Percentiles rank a stretch among this genome's conserved stretches.
These are phyloP conservation scores for Phyllopteryx taeniolatus DNA, from an alignment of 2,113 vertebrate species.

Conservation along the genomic window DNA sequence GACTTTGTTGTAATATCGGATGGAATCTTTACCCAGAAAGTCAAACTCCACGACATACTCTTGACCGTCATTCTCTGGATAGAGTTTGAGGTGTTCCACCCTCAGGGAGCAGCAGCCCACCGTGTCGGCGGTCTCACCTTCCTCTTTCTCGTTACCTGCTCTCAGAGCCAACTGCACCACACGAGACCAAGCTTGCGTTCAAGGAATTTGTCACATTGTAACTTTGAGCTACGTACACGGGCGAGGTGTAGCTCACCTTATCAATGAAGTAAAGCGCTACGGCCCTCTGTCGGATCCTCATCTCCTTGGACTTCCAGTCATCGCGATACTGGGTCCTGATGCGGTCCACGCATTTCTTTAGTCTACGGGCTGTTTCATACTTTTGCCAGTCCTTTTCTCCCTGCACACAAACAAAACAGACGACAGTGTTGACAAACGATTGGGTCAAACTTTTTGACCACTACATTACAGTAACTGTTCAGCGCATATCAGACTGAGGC, in stretches of 20 bases:
- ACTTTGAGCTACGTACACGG: background rate
- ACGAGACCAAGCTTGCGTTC: slow-evolving; percentile 10
- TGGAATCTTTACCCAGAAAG: slow-evolving; percentile 96
- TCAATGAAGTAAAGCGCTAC: slow-evolving; percentile 98
- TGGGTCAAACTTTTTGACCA: background rate
- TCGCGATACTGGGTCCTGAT: slow-evolving; percentile 89
- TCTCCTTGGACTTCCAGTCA: slow-evolving; percentile 99
- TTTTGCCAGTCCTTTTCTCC: slow-evolving; percentile 99
- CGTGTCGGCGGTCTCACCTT: slow-evolving; percentile 95
- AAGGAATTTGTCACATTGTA: slow-evolving; percentile 5
- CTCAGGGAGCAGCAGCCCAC: slow-evolving; percentile 96
- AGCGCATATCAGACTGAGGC: too few species aligned
- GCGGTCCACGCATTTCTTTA: slow-evolving; percentile 92
- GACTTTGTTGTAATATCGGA: slow-evolving; percentile 98
- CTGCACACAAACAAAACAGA: slow-evolving; percentile 54
- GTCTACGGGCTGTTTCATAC: slow-evolving; percentile 88
- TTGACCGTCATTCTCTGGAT: slow-evolving; percentile 88
- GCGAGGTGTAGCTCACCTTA: slow-evolving; percentile 75
- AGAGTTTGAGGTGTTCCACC: slow-evolving; percentile 91
- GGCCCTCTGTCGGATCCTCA: slow-evolving; percentile 92
- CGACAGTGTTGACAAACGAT: background rate
- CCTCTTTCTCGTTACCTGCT: slow-evolving; percentile 98
- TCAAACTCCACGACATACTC: slow-evolving; percentile 96
- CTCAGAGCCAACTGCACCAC: slow-evolving; percentile 87
- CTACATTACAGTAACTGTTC: background rate